Percentiles rank a stretch among this genome's conserved stretches.
Evolutionary conservation across 2,113 vertebrate species (phyloP).

Genomic region (Dendropsophus ebraccatus): DNA sequence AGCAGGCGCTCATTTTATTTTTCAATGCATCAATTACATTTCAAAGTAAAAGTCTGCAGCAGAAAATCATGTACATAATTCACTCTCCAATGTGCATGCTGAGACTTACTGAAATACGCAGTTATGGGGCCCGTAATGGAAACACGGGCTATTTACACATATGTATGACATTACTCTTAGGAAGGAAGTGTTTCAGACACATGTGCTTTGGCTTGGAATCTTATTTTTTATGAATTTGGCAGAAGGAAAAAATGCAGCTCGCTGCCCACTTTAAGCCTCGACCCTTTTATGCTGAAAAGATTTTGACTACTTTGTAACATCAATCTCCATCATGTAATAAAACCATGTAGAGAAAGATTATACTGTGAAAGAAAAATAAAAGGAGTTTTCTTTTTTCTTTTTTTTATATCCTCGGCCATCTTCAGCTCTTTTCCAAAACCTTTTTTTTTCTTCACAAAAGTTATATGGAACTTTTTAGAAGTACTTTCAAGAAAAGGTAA

Average conservation of each 20-base stretch:
- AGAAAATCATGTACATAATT: slow-evolving; percentile 52
- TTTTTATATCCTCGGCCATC: background rate
- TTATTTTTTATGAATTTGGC: slow-evolving; percentile 58
- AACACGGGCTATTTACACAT: slow-evolving; percentile 54
- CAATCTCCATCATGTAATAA: slow-evolving; percentile 36
- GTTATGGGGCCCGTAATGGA: slow-evolving; percentile 36
- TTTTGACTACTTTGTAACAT: slow-evolving; percentile 38
- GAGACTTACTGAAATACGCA: slow-evolving; percentile 29
- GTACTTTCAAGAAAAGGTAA: background rate
- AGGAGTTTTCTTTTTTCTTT: background rate
- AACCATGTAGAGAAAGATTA: slow-evolving; percentile 30
- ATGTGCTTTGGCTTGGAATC: slow-evolving; percentile 54
- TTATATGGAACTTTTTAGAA: background rate
- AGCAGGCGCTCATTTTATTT: slow-evolving; percentile 39
- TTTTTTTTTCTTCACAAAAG: background rate
- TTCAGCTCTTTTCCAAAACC: background rate
- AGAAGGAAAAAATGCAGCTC: slow-evolving; percentile 40
- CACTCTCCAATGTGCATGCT: slow-evolving; percentile 39
- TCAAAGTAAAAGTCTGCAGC: slow-evolving; percentile 46
- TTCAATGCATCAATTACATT: slow-evolving; percentile 55
- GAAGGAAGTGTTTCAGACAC: slow-evolving; percentile 56
- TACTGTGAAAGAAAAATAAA: background rate
- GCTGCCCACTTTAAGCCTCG: slow-evolving; percentile 22
- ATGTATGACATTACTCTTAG: slow-evolving; percentile 55
- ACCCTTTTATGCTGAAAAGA: slow-evolving; percentile 30